These are phyloP conservation scores for Glareola pratincola DNA, from an alignment of 2,113 vertebrate genomes.

Conservation along the genomic window DNA sequence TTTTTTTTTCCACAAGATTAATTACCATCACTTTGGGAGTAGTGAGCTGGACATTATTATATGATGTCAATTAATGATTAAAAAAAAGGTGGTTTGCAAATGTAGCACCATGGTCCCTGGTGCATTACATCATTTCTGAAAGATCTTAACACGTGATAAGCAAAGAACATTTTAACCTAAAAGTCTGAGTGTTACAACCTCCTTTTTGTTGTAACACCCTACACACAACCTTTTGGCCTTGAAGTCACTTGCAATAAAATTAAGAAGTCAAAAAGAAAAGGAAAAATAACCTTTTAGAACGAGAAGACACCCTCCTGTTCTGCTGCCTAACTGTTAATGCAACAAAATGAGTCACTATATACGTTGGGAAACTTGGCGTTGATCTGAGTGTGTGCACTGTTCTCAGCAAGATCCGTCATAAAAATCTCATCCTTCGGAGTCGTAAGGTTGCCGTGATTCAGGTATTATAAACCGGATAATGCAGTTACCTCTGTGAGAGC, in stretches of 20 bases:
- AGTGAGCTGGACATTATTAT: constrained; percentile 47
- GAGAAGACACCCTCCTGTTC: constrained; percentile 15
- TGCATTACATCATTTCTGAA: constrained; percentile 51
- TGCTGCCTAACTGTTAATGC: neutral
- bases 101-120: constrained; percentile 14
- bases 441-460: neutral
- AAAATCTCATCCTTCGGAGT: neutral
- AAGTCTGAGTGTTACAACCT: constrained; percentile 51
- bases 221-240: constrained; percentile 25
- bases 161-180: constrained; percentile 53
- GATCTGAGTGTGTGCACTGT: neutral
- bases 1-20: constrained; percentile 28
- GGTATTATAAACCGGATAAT: neutral
- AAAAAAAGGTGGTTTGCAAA: constrained; percentile 54
- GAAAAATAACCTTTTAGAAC: neutral
- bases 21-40: constrained; percentile 37
- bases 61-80: constrained; percentile 59
- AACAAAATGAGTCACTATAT: neutral
- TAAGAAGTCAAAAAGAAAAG: constrained; percentile 9
- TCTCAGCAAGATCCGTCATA: neutral
- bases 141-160: constrained; percentile 44
- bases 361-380: neutral
- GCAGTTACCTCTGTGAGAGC: neutral
- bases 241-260: constrained; percentile 45
- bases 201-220: constrained; percentile 19